These are phyloP conservation scores for Pyrrhosoma nymphula DNA, from an alignment of 2,888 invertebrate genomes.

Conservation along the genomic window DNA sequence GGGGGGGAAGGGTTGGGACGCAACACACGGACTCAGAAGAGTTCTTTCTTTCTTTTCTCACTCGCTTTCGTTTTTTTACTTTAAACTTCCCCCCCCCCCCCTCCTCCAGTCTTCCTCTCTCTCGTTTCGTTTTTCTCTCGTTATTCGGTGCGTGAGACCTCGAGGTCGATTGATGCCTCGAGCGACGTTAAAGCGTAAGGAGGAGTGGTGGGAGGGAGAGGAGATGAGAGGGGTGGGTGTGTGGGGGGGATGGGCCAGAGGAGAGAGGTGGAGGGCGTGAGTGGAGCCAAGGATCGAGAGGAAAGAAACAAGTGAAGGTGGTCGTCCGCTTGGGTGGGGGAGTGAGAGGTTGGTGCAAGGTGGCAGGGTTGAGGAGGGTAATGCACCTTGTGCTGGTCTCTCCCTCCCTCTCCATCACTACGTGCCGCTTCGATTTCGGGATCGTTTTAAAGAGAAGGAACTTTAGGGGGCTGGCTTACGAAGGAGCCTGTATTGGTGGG, in stretches of 20 bases:
- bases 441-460: background rate
- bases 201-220: background rate
- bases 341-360: background rate
- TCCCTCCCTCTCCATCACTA: background rate
- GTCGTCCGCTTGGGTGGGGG: background rate
- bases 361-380: background rate
- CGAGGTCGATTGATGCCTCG: slow-evolving; percentile 59
- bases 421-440: background rate
- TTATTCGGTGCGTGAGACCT: slow-evolving; percentile 39
- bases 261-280: background rate
- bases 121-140: background rate
- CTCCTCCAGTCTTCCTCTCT: background rate
- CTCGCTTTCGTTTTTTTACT: background rate
- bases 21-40: background rate
- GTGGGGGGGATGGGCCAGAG: background rate
- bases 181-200: slow-evolving; percentile 37
- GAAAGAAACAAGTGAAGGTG: background rate
- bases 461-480: background rate
- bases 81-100: background rate
- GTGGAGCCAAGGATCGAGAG: background rate
- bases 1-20: background rate
- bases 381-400: background rate
- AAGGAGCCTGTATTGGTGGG: background rate
- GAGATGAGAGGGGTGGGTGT: background rate
- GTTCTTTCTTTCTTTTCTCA: slow-evolving; percentile 1